Base-by-base conservation (phyloP, 2,797 vertebrate genomes). In the Microctenopoma lineatum region DNA sequence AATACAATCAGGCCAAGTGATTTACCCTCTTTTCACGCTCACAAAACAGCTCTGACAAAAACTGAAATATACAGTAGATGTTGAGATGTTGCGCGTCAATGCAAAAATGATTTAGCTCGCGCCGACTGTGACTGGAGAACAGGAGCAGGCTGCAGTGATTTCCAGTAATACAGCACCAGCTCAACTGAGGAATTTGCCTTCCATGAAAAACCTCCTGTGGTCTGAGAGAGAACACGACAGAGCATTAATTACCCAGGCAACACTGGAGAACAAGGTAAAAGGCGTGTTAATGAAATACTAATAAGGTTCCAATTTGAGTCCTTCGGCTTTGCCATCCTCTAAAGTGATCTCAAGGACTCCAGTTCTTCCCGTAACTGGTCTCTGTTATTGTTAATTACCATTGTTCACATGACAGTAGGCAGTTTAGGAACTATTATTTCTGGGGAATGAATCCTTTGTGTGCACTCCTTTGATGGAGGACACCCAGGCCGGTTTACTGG, bases 261-360 rank as follows among this genome's bases (percentile, higher is more conserved):
- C 89, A 82, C 86, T 80, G 77, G 88, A 90, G 92, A 90, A 84
- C 76, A 81, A 90, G 90, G 91, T 92, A 91, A 91, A 90, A 90
- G 80, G 91, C 89, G 70, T 88, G 89, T 90, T 93, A 92, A 93
- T 94, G 88, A 93, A 93, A 92, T 70, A 86, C 89, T 93, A 92
- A 94, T 92, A 90, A 84, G 89, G 72, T 76, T 91, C 86, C 82
- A 85, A 85, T 92, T 87, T 79, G 86, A 91, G 84, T 85, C 84
- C 71, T 86, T 84, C 63, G 60, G 87, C 84, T 83, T 85, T 62
- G 75, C 82, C 87, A 86, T 82, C 80, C 82, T 82, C 84, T 83
- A 71, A 87, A 89, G 87, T 80, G 84, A 89, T 88, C 90, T 92
- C 90, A 93, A 92, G 90, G 91, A 93, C 91, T 90, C 57, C 59